Evolutionary conservation across 2,888 invertebrate genomes (phyloP), one percentile per base, ranked within the genome.

Genomic region (Blastobasis adustella): DNA sequence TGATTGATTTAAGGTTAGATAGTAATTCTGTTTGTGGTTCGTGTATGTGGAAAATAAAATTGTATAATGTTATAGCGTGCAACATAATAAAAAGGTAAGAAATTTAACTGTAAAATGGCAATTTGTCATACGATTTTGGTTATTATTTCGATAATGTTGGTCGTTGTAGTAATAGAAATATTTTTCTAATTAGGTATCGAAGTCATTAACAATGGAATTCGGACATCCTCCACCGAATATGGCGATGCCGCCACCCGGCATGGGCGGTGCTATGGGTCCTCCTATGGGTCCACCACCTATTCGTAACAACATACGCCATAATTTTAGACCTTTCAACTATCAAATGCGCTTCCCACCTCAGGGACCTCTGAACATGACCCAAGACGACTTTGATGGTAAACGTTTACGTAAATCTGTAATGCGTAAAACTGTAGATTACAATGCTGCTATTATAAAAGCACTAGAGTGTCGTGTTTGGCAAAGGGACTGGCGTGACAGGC

Each of bases 371-470:
- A 93, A 93, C 49, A 93, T 93, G 93, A 92, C 93, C 46, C 92
- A 95, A 70, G 95, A 95, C 71, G 97, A 97, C 82, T 98, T 97
- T 76, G 98, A 98, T 90, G 98, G 98, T 54, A 98, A 98, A 89
- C 92, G 98, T 60, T 90, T 98, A 67, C 90, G 98, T 69, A 98
- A 98, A 89, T 97, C 98, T 63, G 96, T 98, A 59, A 97, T 98
- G 93, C 91, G 98, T 64, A 98, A 98, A 89, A 99, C 98, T 40
- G 98, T 99, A 51, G 99, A 99, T 89, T 98, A 98, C 82, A 98
- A 98, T 90, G 94, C 98, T 23, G 93, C 98, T 42, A 95, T 98
- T 69, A 95, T 98, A 56, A 95, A 95, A 79, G 95, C 95, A 68
- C 82, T 99, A 67, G 96, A 98, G 92, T 93, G 94, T 86, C 93